Base-by-base conservation (phyloP, 1,140 invertebrate genomes). In the Listronotus oregonensis region DNA sequence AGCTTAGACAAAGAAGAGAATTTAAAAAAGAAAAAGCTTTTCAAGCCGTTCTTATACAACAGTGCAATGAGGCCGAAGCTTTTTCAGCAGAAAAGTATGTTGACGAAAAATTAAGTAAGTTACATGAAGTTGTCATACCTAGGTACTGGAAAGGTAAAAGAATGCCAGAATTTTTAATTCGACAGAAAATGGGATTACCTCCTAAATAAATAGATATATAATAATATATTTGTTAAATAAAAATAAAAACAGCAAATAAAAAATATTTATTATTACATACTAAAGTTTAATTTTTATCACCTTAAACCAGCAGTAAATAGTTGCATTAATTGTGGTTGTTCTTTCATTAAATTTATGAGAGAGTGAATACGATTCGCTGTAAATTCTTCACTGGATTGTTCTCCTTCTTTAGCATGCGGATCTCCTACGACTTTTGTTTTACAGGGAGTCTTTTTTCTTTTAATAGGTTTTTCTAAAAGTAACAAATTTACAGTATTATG, bases 11-110 rank as follows among this genome's bases (percentile, higher is more conserved):
- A 72, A 86, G 83, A 15, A 83, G 90, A 59, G 86, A 88, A 69
- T 78, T 88, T 49, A 82, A 82, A 50, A 93, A 89, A 73, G 91
- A 95, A 69, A 93, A 90, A 73, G 75, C 75, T 3, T 95, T 94
- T 79, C 89, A 93, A 72, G 85, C 84, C 0, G 81, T 85, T 52
- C 78, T 93, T 0, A 79, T 92, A 64, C 77, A 82, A 0, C 82
- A 90, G 72, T 85, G 93, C 17, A 86, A 87, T 74, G 77, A 85
- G 57, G 91, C 90, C 0, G 83, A 93, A 66, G 82, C 84, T 15
- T 95, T 94, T 79, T 86, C 90, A 67, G 86, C 92, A 0, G 86
- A 88, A 65, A 73, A 84, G 54, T 91, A 91, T 80, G 89, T 93
- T 0, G 70, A 79, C 0, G 82, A 85, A 14, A 85, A 85, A 68